Evolutionary conservation across 2,113 vertebrate genomes (phyloP).

Genomic region (Arizona elegans): DNA sequence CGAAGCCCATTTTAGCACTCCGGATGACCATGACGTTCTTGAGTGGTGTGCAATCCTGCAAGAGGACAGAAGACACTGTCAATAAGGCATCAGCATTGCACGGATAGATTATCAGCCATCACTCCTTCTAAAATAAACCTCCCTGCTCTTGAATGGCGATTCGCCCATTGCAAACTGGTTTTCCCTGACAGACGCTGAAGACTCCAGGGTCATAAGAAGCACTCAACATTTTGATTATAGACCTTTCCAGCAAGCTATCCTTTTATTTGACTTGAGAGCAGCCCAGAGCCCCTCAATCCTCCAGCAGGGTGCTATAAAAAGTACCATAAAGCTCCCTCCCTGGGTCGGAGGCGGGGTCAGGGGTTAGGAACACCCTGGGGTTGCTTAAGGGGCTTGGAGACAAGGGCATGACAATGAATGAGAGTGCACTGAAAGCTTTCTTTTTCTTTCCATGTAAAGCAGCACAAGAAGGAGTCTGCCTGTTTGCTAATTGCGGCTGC

Average conservation of each 20-base stretch:
- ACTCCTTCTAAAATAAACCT: not conserved
- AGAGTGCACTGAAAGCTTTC: not conserved
- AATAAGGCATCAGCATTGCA: not conserved
- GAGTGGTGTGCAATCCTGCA: not conserved
- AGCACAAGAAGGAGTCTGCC: not conserved
- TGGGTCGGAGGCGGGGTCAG: not conserved
- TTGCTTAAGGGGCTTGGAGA: not conserved
- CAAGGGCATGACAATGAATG: not conserved
- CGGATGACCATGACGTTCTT: not conserved
- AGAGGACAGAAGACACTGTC: not conserved
- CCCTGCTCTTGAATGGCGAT: not conserved
- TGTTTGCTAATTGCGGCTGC: constrained; percentile 3
- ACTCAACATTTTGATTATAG: not conserved
- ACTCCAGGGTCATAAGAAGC: not conserved
- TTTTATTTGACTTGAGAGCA: not conserved
- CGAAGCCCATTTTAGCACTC: not conserved
- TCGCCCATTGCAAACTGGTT: not conserved
- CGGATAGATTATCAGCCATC: not conserved
- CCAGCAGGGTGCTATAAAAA: not conserved
- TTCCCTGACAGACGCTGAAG: not conserved
- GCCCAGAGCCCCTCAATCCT: not conserved
- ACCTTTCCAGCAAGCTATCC: not conserved
- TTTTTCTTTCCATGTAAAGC: not conserved
- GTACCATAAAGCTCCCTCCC: not conserved
- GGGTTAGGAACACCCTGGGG: not conserved